A percentile compares a stretch with the other conserved stretches of the same genome.
Evolutionary conservation across 2,797 vertebrate genomes (phyloP).

Genomic region (Parauchenoglanis punctatus): DNA sequence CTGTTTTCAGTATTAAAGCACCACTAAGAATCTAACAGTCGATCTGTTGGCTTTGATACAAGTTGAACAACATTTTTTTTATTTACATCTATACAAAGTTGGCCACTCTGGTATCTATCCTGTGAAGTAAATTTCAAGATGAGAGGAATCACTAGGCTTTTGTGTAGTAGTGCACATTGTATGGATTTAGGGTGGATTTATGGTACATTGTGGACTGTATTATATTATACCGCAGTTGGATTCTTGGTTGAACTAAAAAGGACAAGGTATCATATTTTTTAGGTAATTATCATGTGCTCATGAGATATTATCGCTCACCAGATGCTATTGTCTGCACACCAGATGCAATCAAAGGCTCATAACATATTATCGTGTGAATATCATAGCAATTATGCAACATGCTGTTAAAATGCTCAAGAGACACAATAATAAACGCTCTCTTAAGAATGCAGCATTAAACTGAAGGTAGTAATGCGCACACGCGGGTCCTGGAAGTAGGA

Average conservation of each 20-base stretch:
- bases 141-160: neutral
- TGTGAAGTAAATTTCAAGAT: neutral
- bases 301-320: neutral
- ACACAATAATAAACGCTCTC: neutral
- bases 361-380: too few species aligned
- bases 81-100: neutral
- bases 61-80: neutral
- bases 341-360: neutral
- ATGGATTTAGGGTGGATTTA: neutral
- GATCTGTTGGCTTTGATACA: neutral
- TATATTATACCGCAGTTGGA: neutral
- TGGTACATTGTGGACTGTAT: neutral
- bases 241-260: neutral
- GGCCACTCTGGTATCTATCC: neutral
- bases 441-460: neutral
- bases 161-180: neutral
- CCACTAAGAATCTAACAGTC: neutral
- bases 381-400: neutral
- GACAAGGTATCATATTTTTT: neutral
- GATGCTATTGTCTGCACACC: neutral
- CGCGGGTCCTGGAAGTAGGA: neutral
- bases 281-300: neutral
- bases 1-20: neutral
- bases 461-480: neutral
- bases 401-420: neutral